These are phyloP conservation scores for Thunnus albacares DNA, from an alignment of 2,797 vertebrate species.

Conservation along the genomic window DNA sequence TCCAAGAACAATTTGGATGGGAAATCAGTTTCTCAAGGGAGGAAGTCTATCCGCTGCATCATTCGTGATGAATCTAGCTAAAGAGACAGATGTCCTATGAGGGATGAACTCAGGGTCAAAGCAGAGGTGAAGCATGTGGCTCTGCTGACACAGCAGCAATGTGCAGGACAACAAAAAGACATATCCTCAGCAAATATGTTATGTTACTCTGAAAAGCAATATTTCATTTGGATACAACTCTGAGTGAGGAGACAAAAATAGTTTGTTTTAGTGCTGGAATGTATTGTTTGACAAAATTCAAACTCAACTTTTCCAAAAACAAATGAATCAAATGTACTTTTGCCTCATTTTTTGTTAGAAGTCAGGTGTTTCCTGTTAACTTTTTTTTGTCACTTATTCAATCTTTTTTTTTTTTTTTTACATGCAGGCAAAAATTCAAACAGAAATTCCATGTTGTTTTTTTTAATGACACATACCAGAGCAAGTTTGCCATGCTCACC, in stretches of 20 bases:
- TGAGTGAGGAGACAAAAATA: neutral
- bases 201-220: neutral
- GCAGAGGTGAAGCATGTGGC: constrained; percentile 36
- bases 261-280: neutral
- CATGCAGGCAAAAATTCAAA: neutral
- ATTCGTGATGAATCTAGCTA: constrained; percentile 52
- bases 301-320: neutral
- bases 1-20: constrained; percentile 33
- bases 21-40: constrained; percentile 63
- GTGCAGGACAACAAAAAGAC: constrained; percentile 13
- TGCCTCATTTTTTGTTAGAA: neutral
- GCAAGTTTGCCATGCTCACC: too few species aligned
- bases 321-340: neutral
- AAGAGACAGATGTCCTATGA: constrained; percentile 68
- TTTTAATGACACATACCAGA: too few species aligned
- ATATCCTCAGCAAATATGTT: neutral
- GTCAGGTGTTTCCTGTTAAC: too few species aligned
- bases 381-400: too few species aligned
- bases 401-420: neutral
- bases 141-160: constrained; percentile 59
- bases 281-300: neutral
- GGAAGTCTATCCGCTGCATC: constrained; percentile 59
- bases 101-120: constrained; percentile 45
- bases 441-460: too few species aligned
- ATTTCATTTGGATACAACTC: neutral